Percentiles rank a stretch among this genome's conserved stretches.
Evolutionary conservation across 2,888 invertebrate genomes (phyloP).

Genomic region (Drosophila kuntzei): DNA sequence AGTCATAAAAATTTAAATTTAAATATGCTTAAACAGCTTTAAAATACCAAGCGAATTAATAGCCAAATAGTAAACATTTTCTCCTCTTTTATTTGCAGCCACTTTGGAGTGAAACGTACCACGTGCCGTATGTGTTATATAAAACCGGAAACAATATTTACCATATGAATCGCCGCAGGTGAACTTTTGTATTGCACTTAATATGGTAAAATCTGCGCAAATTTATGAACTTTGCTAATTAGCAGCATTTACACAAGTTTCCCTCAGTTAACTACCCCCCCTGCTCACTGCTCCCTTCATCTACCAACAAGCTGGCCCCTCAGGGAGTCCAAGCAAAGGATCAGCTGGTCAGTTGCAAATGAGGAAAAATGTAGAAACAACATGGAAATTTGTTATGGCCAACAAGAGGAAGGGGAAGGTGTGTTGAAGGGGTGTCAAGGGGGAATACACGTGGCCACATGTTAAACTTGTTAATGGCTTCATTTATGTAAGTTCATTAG

Average conservation of each 20-base stretch:
- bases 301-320: background rate
- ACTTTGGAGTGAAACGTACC: background rate
- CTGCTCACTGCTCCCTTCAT: background rate
- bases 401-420: background rate
- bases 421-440: background rate
- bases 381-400: constrained; percentile 36
- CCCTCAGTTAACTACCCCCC: background rate
- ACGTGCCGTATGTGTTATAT: constrained; percentile 19
- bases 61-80: background rate
- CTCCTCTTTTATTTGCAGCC: constrained; percentile 22
- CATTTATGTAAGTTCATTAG: constrained; percentile 70
- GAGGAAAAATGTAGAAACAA: constrained; percentile 20
- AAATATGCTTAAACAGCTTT: background rate
- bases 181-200: constrained; percentile 20
- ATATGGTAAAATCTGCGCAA: constrained; percentile 43
- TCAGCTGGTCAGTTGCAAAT: constrained; percentile 20
- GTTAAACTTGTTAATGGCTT: constrained; percentile 66
- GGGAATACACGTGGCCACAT: constrained; percentile 32
- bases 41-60: background rate
- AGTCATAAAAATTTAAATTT: background rate
- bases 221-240: constrained; percentile 72
- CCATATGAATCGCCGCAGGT: constrained; percentile 33
- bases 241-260: constrained; percentile 36
- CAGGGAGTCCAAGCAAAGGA: background rate
- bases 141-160: constrained; percentile 21